Conservation (phyloP, 2,797 vertebrate species). For the Urosaurus nigricauda region DNA sequence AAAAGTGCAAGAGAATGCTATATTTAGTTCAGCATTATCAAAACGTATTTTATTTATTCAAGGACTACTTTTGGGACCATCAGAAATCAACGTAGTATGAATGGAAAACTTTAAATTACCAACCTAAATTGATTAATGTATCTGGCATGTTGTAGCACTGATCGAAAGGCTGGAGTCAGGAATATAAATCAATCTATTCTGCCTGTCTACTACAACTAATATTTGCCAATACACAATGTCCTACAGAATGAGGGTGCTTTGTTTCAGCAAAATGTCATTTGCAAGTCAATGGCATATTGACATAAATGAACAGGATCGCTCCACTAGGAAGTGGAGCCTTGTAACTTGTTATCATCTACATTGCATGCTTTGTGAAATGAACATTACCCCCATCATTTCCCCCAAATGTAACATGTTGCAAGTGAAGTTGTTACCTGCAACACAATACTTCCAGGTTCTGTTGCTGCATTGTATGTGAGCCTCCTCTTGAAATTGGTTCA, state of each 20-base stretch:
- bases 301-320: not conserved
- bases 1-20: conserved; percentile 10
- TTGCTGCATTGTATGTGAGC: not conserved
- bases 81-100: not conserved
- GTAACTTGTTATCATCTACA: no score
- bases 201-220: not conserved
- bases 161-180: conserved; percentile 7
- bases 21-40: not conserved
- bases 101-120: not conserved
- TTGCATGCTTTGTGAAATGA: no score
- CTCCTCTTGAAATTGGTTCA: not conserved
- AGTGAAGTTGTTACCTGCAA: not conserved
- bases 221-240: not conserved
- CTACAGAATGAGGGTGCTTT: not conserved
- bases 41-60: conserved; percentile 16
- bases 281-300: not conserved
- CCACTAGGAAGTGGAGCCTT: not conserved
- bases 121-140: not conserved
- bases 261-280: not conserved
- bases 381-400: no score
- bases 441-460: not conserved
- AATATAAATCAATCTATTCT: not conserved
- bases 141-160: not conserved
- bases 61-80: not conserved
- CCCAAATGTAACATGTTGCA: no score